phyloP scores from a whole-genome alignment of 1,140 invertebrate genomes.

The Calephelis nemesis region DNA sequence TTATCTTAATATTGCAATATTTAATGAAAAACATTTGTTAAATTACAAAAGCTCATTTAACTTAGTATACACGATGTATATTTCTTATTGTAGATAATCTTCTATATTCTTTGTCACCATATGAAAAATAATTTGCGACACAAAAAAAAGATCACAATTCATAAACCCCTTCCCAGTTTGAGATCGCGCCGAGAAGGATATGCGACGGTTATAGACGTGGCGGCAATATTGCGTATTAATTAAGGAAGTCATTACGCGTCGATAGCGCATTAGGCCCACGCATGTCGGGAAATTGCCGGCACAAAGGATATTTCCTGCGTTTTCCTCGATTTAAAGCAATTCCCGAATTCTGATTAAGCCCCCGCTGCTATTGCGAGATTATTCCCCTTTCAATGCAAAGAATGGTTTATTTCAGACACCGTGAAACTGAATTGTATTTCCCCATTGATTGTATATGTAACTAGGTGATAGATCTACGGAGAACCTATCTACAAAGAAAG shows the following conservation, averaged over 20 bases:
- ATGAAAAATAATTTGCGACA: no score
- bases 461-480: conserved; percentile 26
- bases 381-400: conserved; percentile 75
- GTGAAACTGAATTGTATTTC: conserved; percentile 73
- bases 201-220: conserved; percentile 21
- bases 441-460: conserved; percentile 60
- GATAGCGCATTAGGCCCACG: conserved; percentile 71
- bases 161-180: neutral
- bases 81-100: no score
- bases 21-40: no score
- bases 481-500: no score
- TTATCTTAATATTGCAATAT: no score
- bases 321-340: conserved; percentile 78
- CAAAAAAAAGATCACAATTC: neutral
- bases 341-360: conserved; percentile 75
- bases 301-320: conserved; percentile 76
- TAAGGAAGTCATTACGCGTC: conserved; percentile 76
- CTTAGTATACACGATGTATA: neutral
- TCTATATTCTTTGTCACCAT: no score
- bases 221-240: conserved; percentile 74
- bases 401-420: conserved; percentile 74
- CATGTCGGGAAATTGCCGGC: conserved; percentile 70
- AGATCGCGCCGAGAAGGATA: neutral
- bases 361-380: conserved; percentile 72
- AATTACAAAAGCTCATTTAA: no score